Percentiles rank a stretch among this genome's conserved stretches.
Conservation (phyloP, 1,140 invertebrate genomes). For the Cataglyphis hispanica region DNA sequence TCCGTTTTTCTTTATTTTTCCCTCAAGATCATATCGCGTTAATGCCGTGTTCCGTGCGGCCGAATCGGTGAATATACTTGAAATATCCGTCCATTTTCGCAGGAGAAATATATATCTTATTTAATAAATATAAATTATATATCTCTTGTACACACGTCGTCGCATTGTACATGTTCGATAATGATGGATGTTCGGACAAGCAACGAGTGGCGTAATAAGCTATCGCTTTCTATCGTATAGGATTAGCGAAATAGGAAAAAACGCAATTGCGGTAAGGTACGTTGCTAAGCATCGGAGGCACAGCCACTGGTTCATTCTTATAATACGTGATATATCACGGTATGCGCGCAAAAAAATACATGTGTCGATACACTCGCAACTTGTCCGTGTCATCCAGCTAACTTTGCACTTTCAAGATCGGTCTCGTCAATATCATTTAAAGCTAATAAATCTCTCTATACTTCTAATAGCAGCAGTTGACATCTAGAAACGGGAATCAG, state of each 20-base stretch:
- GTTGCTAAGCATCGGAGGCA: conserved; percentile 65
- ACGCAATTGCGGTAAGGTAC: conserved; percentile 41
- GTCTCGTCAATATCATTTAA: conserved; percentile 16
- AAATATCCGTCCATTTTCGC: conserved; percentile 25
- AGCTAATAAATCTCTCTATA: neutral
- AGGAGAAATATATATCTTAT: conserved; percentile 14
- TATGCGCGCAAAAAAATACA: conserved; percentile 19
- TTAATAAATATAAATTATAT: conserved; percentile 64
- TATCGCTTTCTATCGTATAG: neutral
- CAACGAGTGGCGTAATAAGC: conserved; percentile 19
- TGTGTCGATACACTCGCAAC: conserved; percentile 19
- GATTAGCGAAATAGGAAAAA: conserved; percentile 37
- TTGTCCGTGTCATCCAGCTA: conserved; percentile 17
- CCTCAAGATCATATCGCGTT: conserved; percentile 17
- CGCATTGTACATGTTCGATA: neutral
- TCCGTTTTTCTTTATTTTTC: neutral
- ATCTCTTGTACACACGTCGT: conserved; percentile 28
- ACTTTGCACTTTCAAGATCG: conserved; percentile 17
- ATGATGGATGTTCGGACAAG: conserved; percentile 54
- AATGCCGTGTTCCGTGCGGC: conserved; percentile 18
- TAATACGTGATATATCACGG: conserved; percentile 4
- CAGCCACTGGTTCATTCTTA: conserved; percentile 65
- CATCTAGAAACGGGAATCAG: too few relatives aligned
- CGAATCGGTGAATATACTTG: conserved; percentile 65
- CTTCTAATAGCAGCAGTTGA: too few relatives aligned